Percentiles rank a stretch among this genome's conserved stretches.
These are phyloP conservation scores for Romanomermis culicivorax DNA, from an alignment of 2,888 invertebrate genomes.

Conservation along the genomic window DNA sequence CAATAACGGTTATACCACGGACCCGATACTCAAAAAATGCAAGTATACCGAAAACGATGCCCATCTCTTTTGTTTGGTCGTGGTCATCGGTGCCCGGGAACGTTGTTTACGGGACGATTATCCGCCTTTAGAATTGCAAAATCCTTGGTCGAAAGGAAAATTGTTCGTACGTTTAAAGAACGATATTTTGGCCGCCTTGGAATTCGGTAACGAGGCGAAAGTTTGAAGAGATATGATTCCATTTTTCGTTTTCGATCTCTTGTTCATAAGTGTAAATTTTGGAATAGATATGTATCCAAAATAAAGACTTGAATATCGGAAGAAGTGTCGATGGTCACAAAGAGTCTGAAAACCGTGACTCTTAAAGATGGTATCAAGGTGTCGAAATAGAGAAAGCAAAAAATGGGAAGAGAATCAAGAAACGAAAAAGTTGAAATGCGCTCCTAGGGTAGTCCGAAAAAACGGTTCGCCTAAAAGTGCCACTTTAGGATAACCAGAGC, in stretches of 20 bases:
- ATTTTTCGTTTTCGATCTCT: background rate
- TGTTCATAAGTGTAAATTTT: background rate
- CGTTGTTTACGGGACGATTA: conserved; percentile 81
- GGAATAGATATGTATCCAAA: too few species aligned
- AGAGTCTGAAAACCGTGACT: too few species aligned
- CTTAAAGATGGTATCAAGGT: too few species aligned
- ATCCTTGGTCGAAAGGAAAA: conserved; percentile 82
- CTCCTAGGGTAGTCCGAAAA: too few species aligned
- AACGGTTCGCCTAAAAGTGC: too few species aligned
- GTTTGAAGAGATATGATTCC: conserved; percentile 21
- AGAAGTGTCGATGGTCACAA: too few species aligned
- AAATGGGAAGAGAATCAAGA: too few species aligned
- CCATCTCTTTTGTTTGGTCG: conserved; percentile 73
- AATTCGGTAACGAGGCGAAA: conserved; percentile 31
- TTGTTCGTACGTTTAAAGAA: conserved; percentile 76
- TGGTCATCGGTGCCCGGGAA: conserved; percentile 81
- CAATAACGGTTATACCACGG: conserved; percentile 73
- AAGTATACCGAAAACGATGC: conserved; percentile 47
- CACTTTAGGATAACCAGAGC: too few species aligned
- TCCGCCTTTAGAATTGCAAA: conserved; percentile 70
- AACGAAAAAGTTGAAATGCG: too few species aligned
- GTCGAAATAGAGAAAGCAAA: too few species aligned
- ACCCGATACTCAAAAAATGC: conserved; percentile 54
- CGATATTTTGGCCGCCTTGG: conserved; percentile 34
- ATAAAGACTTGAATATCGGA: too few species aligned